Base-by-base conservation (phyloP, 2,113 vertebrate genomes). In the Psittacula cyanocephala region DNA sequence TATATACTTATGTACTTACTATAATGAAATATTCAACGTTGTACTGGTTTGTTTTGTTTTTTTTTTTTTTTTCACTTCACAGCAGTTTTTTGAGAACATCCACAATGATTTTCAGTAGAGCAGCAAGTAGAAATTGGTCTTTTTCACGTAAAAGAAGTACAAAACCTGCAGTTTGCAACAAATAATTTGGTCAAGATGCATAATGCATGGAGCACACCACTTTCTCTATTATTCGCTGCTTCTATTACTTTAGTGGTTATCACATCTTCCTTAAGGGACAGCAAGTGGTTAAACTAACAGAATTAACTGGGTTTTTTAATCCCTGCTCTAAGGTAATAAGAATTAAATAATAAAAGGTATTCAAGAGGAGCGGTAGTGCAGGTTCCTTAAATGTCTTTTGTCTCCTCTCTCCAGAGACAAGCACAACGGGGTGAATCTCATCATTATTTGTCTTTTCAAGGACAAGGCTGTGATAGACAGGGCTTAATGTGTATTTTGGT, bases 401-500 rank as follows among this genome's bases (percentile, higher is more conserved):
- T 97, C 95, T 97, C 92, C 87, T 93, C 94, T 98, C 97, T 98
- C 81, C 63, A 83, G 97, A 95, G 97, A 97, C 88, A 75, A 87
- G 67, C 55, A 78, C 94, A 90, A 90, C 33, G 63, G 97, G 94
- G 95, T 96, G 89, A 97, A 93, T 97, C 97, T 98, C 98, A 98
- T 98, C 98, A 97, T 97, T 98, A 98, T 98, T 98, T 98, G 93
- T 97, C 94, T 98, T 97, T 98, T 98, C 98, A 99, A 98, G 98
- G 98, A 97, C 98, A 98, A 98, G 95, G 96, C 92, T 96, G 97
- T 98, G 98, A 98, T 98, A 98, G 98, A 98, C 98, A 98, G 97
- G 98, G 98, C 98, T 99, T 98, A 98, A 98, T 98, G 98, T 98
- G 98, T 98, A 98, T 98, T 98, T 98, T 98, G 95, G 97, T 98